Evolutionary conservation across 35 echinoderm and acorn worm species (phyloP), one percentile per base, ranked within the genome.

Genomic region (Strongylocentrotus purpuratus): DNA sequence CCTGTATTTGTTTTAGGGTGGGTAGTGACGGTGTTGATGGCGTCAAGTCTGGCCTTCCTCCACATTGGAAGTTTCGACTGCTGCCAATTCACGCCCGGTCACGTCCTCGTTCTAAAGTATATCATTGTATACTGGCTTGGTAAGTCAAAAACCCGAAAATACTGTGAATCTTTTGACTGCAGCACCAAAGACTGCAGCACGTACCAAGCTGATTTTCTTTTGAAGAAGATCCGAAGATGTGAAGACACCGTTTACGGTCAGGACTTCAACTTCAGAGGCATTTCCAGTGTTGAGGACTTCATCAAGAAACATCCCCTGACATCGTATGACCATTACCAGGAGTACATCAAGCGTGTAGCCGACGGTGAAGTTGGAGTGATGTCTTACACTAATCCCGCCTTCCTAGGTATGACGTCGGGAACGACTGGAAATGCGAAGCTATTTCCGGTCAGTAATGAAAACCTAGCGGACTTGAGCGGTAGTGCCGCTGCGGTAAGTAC

Each of bases 291-390:
- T 33, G 33, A 95, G 22, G 85, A 95, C 31, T 48, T 89, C n/a
- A 45, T 48, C 41, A 47, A 22, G 17, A 28, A 20, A 52, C 86
- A 95, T 55, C 94, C 94, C 12, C 25, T 95, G 45, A 95, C 94
- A 15, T n/a, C 45, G 33, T 95, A 95, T 31, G 85, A 95, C 3
- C 71, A 95, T 55, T 95, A 95, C 48, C 22, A 4, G n/a, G 28
- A 47, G 22, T 95, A 87, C 41, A 88, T 95, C 20, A 33, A 95
- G 14, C 70, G 94, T 31, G 94, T 89, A 12, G 94, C 33, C 25
- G n/a, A 48, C 31, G 94, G 94, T 2, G 94, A 95, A 88, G 46
- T 88, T 22, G 46, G 32, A 18, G 94, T 95, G 85, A 95, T 95
- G 94, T 87, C 94, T 47, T 32, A 31, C 12, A 48, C 47, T 31